Evolutionary conservation across 2,888 invertebrate species (phyloP), one percentile per base, ranked within the genome.

Genomic region (Mythimna albipuncta): DNA sequence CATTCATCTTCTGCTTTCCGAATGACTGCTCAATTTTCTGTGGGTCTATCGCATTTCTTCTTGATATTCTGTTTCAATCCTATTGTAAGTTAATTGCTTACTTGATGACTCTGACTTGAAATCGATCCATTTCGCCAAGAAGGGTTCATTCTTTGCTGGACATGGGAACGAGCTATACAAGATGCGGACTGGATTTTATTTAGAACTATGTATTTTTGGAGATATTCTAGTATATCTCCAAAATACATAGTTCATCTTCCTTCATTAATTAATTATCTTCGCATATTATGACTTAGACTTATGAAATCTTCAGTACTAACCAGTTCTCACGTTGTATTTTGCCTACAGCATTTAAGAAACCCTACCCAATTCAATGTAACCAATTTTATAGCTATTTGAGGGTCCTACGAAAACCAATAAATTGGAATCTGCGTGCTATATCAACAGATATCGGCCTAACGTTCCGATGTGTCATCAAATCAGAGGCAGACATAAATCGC

Each of bases 401-500:
- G 63, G 38, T 32, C 21, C 38, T 64, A 58, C 38, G 38, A 44
- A n/a, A 70, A 26, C 54, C 26, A 82, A 78, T 78, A 78, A 65
- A 77, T 21, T 62, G 47, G 19, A 41, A 55, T 19, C 38, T 35
- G 10, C 50, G 59, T 67, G 72, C 61, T 59, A 35, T 66, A 63
- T 77, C 58, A 54, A 41, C 62, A 71, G 59, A 58, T 54, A 55
- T 63, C 52, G 41, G 16, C 32, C 61, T 62, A 57, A 63, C 58
- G 57, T 79, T 69, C 69, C 69, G 58, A 64, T 72, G 54, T 79
- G 72, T 80, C 80, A 77, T 77, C 75, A 72, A 79, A 78, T 81
- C 79, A 63, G 63, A 72, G 80, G 76, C 82, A 81, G 77, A 79
- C 79, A 79, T 81, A 71, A 82, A 88, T 87, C 83, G 86, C 71